A percentile compares a stretch with the other conserved stretches of the same genome.
Evolutionary conservation across 1,140 invertebrate species (phyloP).

Genomic region (Drosophila nigrodunni): DNA sequence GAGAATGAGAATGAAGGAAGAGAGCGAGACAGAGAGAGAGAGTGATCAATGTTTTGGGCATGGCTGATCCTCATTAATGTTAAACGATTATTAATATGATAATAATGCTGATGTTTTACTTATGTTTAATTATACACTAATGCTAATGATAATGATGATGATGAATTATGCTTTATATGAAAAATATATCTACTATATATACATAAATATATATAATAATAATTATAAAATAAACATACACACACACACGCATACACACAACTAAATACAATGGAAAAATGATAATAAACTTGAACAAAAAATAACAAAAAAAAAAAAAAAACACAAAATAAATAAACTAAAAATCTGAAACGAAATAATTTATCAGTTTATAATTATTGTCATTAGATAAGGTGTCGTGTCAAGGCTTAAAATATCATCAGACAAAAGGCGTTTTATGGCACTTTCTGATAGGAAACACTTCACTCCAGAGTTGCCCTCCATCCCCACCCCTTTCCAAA

Average conservation of each 20-base stretch:
- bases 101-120: constrained; percentile 43
- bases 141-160: constrained; percentile 54
- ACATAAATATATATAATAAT: constrained; percentile 32
- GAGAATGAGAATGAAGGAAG: constrained; percentile 4
- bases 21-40: constrained; percentile 5
- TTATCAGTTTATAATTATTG: constrained; percentile 33
- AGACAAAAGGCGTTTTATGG: constrained; percentile 38
- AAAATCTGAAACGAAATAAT: constrained; percentile 9
- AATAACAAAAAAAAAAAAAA: constrained; percentile 1
- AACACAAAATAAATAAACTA: background rate
- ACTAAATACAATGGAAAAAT: constrained; percentile 35
- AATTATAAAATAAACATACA: constrained; percentile 30
- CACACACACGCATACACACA: constrained; percentile 16
- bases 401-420: constrained; percentile 38
- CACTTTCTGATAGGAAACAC: constrained; percentile 18
- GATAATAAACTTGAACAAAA: constrained; percentile 23
- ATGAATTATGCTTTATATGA: constrained; percentile 72
- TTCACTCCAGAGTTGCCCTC: constrained; percentile 10
- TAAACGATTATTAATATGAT: constrained; percentile 25
- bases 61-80: constrained; percentile 19
- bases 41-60: constrained; percentile 16
- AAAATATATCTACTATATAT: constrained; percentile 27
- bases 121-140: constrained; percentile 40
- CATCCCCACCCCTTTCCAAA: background rate
- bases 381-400: constrained; percentile 33